phyloP scores from a whole-genome alignment of 53 echinoderm and acorn worm species.

The Apostichopus leukothele region DNA sequence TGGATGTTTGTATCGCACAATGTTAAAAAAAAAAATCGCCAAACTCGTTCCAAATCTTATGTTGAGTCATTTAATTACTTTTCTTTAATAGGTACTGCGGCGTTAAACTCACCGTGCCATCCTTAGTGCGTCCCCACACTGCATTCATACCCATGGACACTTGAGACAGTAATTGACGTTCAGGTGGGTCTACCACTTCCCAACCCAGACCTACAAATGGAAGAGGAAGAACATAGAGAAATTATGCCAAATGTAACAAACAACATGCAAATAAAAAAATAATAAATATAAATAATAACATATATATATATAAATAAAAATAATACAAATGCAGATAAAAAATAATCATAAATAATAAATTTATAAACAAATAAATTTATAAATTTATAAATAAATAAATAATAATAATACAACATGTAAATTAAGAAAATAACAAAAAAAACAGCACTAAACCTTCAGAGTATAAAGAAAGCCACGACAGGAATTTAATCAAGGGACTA shows the following conservation, averaged over 20 bases:
- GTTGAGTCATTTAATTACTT: no score
- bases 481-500: no score
- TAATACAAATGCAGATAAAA: neutral
- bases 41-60: no score
- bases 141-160: slow-evolving; percentile 85
- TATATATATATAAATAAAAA: neutral
- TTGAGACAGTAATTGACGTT: slow-evolving; percentile 57
- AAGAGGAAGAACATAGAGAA: neutral
- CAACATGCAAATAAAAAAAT: neutral
- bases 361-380: no score
- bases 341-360: neutral
- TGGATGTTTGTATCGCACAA: neutral
- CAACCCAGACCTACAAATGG: slow-evolving; percentile 71
- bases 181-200: slow-evolving; percentile 76
- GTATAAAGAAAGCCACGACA: no score
- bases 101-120: slow-evolving; percentile 66
- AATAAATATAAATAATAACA: neutral
- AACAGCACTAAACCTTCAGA: no score
- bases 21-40: no score
- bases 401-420: no score
- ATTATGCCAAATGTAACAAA: no score
- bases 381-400: no score
- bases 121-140: slow-evolving; percentile 86
- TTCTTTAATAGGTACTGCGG: no score
- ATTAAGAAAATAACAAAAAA: no score